These are phyloP conservation scores for Perognathus longimembris DNA, from an alignment of 2,113 vertebrate genomes.

Conservation along the genomic window DNA sequence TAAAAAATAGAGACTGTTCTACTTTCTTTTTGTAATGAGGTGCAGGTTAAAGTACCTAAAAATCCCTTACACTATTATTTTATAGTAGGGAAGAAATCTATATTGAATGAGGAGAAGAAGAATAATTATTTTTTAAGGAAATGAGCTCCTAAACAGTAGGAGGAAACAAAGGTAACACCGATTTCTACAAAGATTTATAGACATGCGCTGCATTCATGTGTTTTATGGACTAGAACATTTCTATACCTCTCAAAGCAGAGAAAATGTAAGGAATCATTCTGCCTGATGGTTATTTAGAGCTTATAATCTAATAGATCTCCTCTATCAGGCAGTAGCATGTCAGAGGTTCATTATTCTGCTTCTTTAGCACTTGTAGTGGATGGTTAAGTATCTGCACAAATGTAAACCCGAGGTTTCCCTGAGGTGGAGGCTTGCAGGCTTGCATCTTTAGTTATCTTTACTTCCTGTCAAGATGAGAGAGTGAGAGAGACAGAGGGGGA, in stretches of 20 bases:
- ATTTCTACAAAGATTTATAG: conserved; percentile 49
- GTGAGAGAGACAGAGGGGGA: background rate
- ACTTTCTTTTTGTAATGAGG: background rate
- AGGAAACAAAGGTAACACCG: background rate
- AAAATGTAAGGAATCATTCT: conserved; percentile 30
- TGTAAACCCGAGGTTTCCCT: conserved; percentile 39
- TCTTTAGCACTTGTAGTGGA: background rate
- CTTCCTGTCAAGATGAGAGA: conserved; percentile 43
- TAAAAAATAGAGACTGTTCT: background rate
- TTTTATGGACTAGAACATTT: conserved; percentile 63
- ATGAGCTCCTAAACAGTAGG: background rate
- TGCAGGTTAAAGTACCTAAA: background rate
- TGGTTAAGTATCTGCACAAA: conserved; percentile 39
- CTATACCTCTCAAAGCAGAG: conserved; percentile 3
- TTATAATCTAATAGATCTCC: conserved; percentile 72
- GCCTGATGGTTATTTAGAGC: conserved; percentile 58
- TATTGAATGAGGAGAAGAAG: background rate
- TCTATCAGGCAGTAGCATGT: conserved; percentile 29
- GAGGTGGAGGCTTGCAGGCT: conserved; percentile 20
- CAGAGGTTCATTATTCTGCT: conserved; percentile 47
- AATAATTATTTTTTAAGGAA: conserved; percentile 16
- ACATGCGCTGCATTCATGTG: background rate
- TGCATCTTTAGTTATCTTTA: conserved; percentile 52
- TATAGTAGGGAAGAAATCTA: background rate
- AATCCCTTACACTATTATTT: background rate